Conservation (phyloP, 2,888 invertebrate species). For the Tubulanus polymorphus region DNA sequence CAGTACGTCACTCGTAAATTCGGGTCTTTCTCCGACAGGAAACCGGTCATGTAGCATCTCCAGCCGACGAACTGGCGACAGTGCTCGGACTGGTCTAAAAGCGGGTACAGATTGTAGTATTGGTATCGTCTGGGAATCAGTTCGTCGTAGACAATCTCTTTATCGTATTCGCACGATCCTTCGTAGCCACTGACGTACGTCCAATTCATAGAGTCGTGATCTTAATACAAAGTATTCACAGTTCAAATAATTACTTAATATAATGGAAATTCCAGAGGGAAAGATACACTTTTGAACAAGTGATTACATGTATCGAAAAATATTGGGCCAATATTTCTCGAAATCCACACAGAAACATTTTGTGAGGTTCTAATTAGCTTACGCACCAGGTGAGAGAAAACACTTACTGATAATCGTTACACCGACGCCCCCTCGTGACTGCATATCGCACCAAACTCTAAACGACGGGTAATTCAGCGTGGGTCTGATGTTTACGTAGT, state of each 20-base stretch:
- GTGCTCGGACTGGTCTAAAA: constrained; percentile 33
- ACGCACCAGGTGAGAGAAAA: no score
- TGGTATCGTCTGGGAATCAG: no score
- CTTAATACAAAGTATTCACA: constrained; percentile 25
- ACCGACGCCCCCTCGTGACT: constrained; percentile 29
- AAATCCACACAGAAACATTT: no score
- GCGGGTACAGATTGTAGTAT: constrained; percentile 23
- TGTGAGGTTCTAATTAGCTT: no score
- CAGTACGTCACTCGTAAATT: constrained; percentile 31
- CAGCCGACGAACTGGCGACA: constrained; percentile 43
- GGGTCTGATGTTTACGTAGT: constrained; percentile 28
- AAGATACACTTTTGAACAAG: no score
- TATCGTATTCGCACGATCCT: constrained; percentile 35
- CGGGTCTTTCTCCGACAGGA: constrained; percentile 30
- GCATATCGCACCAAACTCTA: constrained; percentile 36
- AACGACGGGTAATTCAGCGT: constrained; percentile 21
- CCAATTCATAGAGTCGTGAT: constrained; percentile 30
- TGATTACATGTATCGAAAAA: no score
- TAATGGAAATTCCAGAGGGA: no score
- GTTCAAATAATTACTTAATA: no score
- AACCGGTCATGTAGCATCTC: constrained; percentile 41
- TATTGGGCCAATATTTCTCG: no score
- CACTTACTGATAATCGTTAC: constrained; percentile 38
- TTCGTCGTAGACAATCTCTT: constrained; percentile 23
- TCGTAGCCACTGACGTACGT: constrained; percentile 35